Percentiles rank a stretch among this genome's conserved stretches.
phyloP scores from a whole-genome alignment of 2,797 vertebrate species.

The Lagorchestes hirsutus region DNA sequence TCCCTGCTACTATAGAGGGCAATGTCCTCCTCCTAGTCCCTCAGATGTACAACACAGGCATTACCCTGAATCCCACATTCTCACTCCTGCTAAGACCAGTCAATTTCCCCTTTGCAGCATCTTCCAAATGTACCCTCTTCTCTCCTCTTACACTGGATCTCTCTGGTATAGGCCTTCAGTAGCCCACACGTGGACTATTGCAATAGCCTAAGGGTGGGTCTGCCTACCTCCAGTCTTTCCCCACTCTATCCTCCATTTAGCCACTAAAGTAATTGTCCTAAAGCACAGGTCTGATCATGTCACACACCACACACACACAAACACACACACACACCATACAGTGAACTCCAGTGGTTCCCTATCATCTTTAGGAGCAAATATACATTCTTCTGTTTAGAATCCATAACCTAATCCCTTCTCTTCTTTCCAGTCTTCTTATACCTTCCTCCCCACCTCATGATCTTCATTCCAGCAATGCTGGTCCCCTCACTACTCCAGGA shows the following conservation, averaged over 20 bases:
- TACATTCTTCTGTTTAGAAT: not conserved
- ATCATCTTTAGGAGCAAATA: not conserved
- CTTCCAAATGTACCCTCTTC: not conserved
- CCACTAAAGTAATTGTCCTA: not conserved
- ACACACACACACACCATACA: not conserved
- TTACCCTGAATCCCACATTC: not conserved
- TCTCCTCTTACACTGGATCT: not conserved
- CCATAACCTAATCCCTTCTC: not conserved
- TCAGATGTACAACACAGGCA: too few relatives aligned
- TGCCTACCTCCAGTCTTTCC: not conserved
- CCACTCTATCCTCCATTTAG: not conserved
- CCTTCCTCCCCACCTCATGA: not conserved
- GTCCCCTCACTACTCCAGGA: not conserved
- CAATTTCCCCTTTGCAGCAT: not conserved
- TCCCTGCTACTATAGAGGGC: too few relatives aligned
- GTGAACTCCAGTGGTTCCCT: too few relatives aligned
- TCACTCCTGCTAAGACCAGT: not conserved
- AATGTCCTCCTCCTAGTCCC: not conserved
- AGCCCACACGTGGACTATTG: not conserved
- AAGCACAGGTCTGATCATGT: too few relatives aligned
- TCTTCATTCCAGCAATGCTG: not conserved
- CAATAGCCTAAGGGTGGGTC: not conserved
- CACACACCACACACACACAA: too few relatives aligned
- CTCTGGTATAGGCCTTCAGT: not conserved
- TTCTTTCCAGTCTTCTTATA: not conserved